Conservation (phyloP, 2,113 vertebrate genomes). For the Gambusia holbrooki region DNA sequence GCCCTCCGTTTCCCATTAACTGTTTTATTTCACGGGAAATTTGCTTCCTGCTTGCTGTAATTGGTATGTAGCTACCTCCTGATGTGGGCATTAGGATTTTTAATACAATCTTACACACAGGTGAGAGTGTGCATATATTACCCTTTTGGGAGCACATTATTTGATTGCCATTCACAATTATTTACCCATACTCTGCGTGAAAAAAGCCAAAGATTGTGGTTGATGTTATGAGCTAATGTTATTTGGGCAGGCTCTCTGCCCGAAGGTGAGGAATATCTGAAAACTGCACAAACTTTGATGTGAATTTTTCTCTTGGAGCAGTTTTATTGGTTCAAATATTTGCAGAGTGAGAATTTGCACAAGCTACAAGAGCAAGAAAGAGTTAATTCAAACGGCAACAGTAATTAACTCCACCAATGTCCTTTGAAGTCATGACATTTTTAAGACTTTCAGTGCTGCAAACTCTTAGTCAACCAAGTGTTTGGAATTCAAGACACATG, state of each 20-base stretch:
- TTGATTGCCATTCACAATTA: conserved; percentile 78
- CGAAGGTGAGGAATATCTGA: conserved; percentile 24
- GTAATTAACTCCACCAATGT: conserved; percentile 68
- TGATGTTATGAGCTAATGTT: conserved; percentile 64
- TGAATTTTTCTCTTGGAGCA: conserved; percentile 9
- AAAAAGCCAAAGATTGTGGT: conserved; percentile 64
- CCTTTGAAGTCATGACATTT: conserved; percentile 73
- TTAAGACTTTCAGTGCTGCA: conserved; percentile 64
- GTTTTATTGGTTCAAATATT: conserved; percentile 34
- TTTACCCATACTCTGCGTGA: conserved; percentile 65
- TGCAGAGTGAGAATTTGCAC: conserved; percentile 52
- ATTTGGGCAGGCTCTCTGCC: conserved; percentile 10
- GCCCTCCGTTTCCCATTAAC: conserved; percentile 80
- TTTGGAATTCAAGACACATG: conserved; percentile 76
- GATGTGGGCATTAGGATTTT: conserved; percentile 79
- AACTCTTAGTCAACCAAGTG: conserved; percentile 74
- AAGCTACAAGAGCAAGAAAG: conserved; percentile 33
- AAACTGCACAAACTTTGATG: conserved; percentile 17
- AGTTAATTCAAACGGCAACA: conserved; percentile 58
- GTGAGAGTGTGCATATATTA: conserved; percentile 80
- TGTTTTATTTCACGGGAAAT: conserved; percentile 85
- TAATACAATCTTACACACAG: conserved; percentile 77
- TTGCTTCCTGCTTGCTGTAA: conserved; percentile 82
- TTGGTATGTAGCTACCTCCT: conserved; percentile 80
- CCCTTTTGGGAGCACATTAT: conserved; percentile 76